These are phyloP conservation scores for Orthosia gothica DNA, from an alignment of 2,888 invertebrate genomes.

Conservation along the genomic window DNA sequence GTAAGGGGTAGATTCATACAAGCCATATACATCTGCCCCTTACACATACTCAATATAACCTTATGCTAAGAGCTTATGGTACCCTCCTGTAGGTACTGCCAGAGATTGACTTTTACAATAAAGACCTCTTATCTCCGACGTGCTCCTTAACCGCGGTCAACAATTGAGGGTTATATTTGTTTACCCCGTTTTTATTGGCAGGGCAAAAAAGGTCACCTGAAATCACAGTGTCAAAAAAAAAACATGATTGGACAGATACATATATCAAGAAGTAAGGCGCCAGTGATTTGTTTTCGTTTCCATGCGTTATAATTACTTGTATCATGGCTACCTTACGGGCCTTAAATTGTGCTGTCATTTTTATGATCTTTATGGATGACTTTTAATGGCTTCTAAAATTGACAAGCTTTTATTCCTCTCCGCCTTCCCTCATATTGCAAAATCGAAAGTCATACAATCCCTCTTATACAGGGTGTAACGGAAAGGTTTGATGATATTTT, in stretches of 20 bases:
- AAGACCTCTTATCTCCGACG: too few relatives aligned
- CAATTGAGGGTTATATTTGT: too few relatives aligned
- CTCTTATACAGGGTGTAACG: not conserved
- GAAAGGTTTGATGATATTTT: too few relatives aligned
- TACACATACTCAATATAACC: too few relatives aligned
- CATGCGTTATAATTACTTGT: slow-evolving; percentile 12
- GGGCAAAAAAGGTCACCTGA: not conserved
- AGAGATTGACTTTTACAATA: too few relatives aligned
- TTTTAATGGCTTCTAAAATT: not conserved
- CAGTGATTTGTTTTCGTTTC: slow-evolving; percentile 16
- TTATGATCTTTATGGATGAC: not conserved
- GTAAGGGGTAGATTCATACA: too few relatives aligned
- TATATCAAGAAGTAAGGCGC: slow-evolving; percentile 7
- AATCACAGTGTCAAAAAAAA: not conserved
- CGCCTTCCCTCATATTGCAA: not conserved
- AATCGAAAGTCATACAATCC: slow-evolving; percentile 21
- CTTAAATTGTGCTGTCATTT: slow-evolving; percentile 6
- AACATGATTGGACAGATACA: too few relatives aligned
- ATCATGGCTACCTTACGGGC: not conserved
- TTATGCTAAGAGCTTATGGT: too few relatives aligned
- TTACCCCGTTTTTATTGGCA: too few relatives aligned
- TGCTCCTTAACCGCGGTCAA: too few relatives aligned
- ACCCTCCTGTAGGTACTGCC: too few relatives aligned
- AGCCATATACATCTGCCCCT: too few relatives aligned
- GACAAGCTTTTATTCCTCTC: slow-evolving; percentile 2